These are phyloP conservation scores for Wasmannia auropunctata DNA, from an alignment of 1,140 invertebrate genomes.

Conservation along the genomic window DNA sequence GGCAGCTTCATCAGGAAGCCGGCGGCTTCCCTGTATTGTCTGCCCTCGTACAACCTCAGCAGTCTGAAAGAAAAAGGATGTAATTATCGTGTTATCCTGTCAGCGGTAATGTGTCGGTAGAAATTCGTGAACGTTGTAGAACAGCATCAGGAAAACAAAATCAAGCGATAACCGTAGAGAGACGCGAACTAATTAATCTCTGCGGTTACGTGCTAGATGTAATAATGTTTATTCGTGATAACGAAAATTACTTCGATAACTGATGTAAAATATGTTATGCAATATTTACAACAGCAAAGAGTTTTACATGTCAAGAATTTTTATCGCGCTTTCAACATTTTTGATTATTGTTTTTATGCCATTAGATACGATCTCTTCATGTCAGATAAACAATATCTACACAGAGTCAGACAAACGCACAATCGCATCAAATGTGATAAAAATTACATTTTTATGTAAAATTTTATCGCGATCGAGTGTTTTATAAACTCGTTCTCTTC, in stretches of 20 bases:
- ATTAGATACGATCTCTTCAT: not conserved
- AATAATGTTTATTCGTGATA: not conserved
- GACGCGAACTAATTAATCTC: not conserved
- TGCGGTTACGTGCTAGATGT: not conserved
- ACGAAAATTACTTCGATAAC: not conserved
- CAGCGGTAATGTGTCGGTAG: not conserved
- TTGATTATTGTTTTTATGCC: not conserved
- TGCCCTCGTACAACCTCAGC: conserved; percentile 91
- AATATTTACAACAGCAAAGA: not conserved
- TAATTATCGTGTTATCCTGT: not conserved
- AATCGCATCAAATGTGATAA: not conserved
- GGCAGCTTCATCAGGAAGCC: conserved; percentile 91
- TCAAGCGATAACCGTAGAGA: not conserved
- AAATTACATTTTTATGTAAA: not conserved
- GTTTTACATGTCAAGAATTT: not conserved
- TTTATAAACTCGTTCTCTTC: not conserved
- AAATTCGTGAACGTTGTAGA: not conserved
- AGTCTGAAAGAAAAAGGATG: conserved; percentile 81
- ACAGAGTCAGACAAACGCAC: not conserved
- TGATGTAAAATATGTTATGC: not conserved
- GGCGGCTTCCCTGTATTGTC: conserved; percentile 92
- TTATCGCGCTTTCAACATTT: not conserved
- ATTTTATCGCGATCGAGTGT: not conserved
- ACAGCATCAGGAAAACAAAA: not conserved
- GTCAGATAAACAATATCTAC: not conserved